These are phyloP conservation scores for Smittia sp. DNA, from an alignment of 2,888 invertebrate genomes.

Conservation along the genomic window DNA sequence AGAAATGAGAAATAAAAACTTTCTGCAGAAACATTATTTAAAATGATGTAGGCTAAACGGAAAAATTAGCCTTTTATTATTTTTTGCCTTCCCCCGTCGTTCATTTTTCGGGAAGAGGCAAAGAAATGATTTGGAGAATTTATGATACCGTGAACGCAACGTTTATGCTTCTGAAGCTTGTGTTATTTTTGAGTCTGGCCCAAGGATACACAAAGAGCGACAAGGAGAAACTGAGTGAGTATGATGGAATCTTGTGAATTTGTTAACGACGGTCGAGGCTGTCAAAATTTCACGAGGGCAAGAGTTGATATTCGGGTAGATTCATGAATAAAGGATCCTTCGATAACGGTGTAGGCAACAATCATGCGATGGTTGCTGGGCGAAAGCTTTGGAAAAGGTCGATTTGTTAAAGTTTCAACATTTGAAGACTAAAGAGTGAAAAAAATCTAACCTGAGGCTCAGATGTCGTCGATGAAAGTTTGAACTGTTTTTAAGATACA, in stretches of 20 bases:
- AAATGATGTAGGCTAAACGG: constrained; percentile 39
- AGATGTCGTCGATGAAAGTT: no score
- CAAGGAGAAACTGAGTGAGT: constrained; percentile 31
- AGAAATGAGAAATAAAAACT: not conserved
- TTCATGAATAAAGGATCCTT: no score
- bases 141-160: constrained; percentile 30
- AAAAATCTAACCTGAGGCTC: no score
- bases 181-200: constrained; percentile 37
- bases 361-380: no score
- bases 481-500: no score
- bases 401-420: no score
- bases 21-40: constrained; percentile 27
- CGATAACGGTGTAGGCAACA: no score
- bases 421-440: no score
- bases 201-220: constrained; percentile 36
- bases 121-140: constrained; percentile 35
- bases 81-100: not conserved
- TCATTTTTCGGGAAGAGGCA: not conserved
- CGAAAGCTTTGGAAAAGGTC: no score
- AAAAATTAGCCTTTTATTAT: constrained; percentile 28
- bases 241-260: not conserved
- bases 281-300: no score
- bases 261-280: not conserved
- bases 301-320: no score
- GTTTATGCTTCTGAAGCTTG: constrained; percentile 37